Evolutionary conservation across 2,888 invertebrate species (phyloP).

Genomic region (Apeira syringaria): DNA sequence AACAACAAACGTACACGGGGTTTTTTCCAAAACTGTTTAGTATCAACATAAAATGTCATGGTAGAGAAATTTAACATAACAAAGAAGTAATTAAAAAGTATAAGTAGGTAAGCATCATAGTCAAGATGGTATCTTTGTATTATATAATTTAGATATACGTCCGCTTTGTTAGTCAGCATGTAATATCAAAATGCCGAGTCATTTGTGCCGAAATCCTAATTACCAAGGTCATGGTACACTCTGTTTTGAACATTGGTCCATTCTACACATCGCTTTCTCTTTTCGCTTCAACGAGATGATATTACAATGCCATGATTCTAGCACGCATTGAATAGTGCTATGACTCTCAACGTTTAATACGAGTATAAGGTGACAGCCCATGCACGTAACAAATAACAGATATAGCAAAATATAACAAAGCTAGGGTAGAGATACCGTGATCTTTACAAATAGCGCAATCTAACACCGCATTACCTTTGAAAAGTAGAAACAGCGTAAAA

Average conservation of each 20-base stretch:
- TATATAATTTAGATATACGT: too few relatives aligned
- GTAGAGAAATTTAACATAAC: too few relatives aligned
- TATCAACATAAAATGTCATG: too few relatives aligned
- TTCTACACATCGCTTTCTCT: constrained; percentile 23
- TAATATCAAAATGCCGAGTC: too few relatives aligned
- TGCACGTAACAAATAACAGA: constrained; percentile 63
- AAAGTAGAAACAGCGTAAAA: constrained; percentile 42
- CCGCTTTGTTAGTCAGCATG: too few relatives aligned
- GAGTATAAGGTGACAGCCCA: constrained; percentile 54
- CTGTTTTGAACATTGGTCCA: background rate
- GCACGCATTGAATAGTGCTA: constrained; percentile 42
- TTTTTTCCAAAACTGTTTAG: too few relatives aligned
- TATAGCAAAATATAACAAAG: constrained; percentile 74
- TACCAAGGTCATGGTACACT: too few relatives aligned
- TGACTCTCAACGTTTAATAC: constrained; percentile 38
- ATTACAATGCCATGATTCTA: constrained; percentile 59
- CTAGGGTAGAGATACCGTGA: constrained; percentile 56
- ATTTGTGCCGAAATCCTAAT: too few relatives aligned
- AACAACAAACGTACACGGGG: too few relatives aligned
- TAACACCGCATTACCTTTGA: constrained; percentile 58
- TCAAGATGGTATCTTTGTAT: too few relatives aligned
- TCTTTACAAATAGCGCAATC: constrained; percentile 67
- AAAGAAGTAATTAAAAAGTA: too few relatives aligned
- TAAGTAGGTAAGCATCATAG: too few relatives aligned
- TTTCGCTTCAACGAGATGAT: constrained; percentile 8